phyloP scores from a whole-genome alignment of 2,113 vertebrate genomes.

The Calyptomena viridis region DNA sequence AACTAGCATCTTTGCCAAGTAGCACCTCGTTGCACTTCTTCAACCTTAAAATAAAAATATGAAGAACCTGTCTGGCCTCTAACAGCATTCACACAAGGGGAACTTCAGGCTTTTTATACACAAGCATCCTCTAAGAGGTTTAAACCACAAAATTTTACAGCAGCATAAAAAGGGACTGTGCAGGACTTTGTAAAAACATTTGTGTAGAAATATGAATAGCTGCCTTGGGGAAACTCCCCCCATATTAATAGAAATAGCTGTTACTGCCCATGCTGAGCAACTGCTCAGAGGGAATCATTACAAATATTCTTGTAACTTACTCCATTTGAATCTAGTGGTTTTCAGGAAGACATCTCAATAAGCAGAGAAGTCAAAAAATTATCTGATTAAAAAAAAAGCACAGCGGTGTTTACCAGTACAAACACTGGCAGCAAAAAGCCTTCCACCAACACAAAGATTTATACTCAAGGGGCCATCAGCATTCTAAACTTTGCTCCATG shows the following conservation, averaged over 20 bases:
- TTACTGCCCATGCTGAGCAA: not conserved
- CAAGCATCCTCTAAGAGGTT: constrained; percentile 44
- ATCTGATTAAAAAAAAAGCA: not conserved
- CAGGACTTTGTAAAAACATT: constrained; percentile 54
- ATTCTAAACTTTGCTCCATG: not conserved
- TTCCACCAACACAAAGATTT: not conserved
- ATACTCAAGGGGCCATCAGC: not conserved
- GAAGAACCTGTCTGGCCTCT: not conserved
- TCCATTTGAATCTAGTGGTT: not conserved
- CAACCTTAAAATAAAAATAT: not conserved
- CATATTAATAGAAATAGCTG: constrained; percentile 45
- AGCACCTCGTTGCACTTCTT: not conserved
- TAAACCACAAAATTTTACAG: constrained; percentile 64
- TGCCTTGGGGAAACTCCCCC: constrained; percentile 58
- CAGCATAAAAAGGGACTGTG: not conserved
- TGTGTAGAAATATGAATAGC: constrained; percentile 26
- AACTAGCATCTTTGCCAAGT: constrained; percentile 16
- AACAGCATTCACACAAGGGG: not conserved
- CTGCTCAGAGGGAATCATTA: constrained; percentile 9
- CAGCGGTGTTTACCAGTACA: not conserved
- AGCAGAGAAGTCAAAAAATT: not conserved
- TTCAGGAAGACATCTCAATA: constrained; percentile 26
- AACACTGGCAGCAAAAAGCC: not conserved
- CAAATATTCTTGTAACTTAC: constrained; percentile 23
- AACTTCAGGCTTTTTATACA: constrained; percentile 42